phyloP scores from a whole-genome alignment of 2,113 vertebrate species.

The Otis tarda region DNA sequence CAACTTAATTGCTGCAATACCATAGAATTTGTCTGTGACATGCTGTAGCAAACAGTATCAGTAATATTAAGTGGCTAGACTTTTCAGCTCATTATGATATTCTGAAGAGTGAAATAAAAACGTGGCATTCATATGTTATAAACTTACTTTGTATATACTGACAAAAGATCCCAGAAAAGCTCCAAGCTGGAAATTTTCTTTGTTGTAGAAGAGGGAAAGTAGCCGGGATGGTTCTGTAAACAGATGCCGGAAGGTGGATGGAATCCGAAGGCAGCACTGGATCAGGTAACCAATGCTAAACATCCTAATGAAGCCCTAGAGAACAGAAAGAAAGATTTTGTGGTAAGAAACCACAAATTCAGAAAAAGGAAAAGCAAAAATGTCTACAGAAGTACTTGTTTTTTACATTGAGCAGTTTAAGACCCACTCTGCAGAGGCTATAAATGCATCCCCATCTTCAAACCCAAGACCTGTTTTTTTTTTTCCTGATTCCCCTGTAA shows the following conservation, averaged over 20 bases:
- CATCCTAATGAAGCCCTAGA: slow-evolving; percentile 95
- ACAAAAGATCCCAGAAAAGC: slow-evolving; percentile 97
- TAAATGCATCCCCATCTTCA: background rate
- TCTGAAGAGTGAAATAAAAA: background rate
- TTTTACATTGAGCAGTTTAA: background rate
- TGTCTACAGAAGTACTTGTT: background rate
- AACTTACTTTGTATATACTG: slow-evolving; percentile 97
- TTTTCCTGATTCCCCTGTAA: background rate
- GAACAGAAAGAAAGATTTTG: background rate
- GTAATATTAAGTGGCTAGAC: background rate
- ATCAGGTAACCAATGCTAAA: slow-evolving; percentile 97
- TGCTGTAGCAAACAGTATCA: background rate
- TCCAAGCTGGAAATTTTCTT: slow-evolving; percentile 96
- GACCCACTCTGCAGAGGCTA: background rate
- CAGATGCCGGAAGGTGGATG: slow-evolving; percentile 90
- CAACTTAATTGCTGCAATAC: background rate
- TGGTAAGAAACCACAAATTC: slow-evolving; percentile 6
- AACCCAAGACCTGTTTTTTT: background rate
- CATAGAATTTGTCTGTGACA: background rate
- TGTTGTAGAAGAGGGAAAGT: slow-evolving; percentile 94
- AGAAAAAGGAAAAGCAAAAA: background rate
- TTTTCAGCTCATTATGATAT: background rate
- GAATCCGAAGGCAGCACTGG: slow-evolving; percentile 96
- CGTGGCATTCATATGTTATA: background rate
- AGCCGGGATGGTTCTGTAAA: slow-evolving; percentile 93